Base-by-base conservation (phyloP, 2,113 vertebrate species). In the Paraplagusia blochii region DNA sequence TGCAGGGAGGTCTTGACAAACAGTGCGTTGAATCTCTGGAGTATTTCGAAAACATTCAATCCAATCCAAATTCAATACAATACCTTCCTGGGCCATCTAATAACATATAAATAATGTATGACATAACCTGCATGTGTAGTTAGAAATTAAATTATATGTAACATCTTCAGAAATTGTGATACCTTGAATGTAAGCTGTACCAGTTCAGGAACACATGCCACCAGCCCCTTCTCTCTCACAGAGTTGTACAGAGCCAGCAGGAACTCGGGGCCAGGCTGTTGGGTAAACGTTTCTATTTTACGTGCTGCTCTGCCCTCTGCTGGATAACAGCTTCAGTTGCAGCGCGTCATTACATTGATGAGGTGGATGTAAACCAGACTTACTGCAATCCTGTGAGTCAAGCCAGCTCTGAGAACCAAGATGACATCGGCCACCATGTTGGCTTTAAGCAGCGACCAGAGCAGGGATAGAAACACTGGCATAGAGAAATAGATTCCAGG, bases 161-260 rank as follows among this genome's bases (percentile, higher is more conserved):
- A 15, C 39, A 8, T 13, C 3, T 7, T 9, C 2, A 14, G 1
- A 39, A 3, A 19, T 75, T 54, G 8, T 54, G 29, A 62, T 92
- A 96, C 95, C 95, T 95, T 94, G 66, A 70, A 85, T 45, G 91
- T 91, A 46, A 86, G 85, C 64, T 84, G 83, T 65, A 94, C 79
- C 77, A 98, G 88, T n/a, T 87, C 47, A 67, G 92, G 90, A 6
- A 92, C 70, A 40, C 81, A 75, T 1, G 80, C 74, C 47, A 65
- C 72, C 48, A 90, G 71, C 48, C 88, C 84, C 75, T 89, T 88
- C 65, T 90, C 85, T 69, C 88, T 88, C 80, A 95, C 92, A 17
- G 71, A 46, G 45, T 94, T 90, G 83, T 93, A 96, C 64, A 95
- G 82, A 44, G 89, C 90, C 44, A 94, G 80, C 17, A 97, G 57